Base-by-base conservation (phyloP, 2,113 vertebrate genomes). In the Sapajus apella region DNA sequence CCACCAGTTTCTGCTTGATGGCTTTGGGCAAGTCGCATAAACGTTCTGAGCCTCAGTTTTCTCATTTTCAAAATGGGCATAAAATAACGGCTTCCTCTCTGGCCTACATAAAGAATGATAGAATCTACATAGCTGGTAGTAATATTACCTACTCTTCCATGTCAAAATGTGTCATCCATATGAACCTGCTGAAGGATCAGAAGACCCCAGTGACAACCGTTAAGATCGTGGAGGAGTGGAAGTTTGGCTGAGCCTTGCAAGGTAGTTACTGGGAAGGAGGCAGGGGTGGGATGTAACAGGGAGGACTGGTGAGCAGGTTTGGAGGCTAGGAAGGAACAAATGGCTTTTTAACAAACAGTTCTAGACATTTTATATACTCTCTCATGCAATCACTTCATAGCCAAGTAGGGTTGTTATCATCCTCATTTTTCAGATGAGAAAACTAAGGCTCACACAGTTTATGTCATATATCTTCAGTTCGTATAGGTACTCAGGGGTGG, bases 191-290 rank as follows among this genome's bases (percentile, higher is more conserved):
- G 47, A 6, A 35, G 37, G 23, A 13, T 35, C 18, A 20, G 8
- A 81, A 45, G 6, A 47, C 12, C 7, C 11, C 32, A 7, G 14
- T 55, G 30, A 37, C 43, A 55, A 40, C 0, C 0, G 23, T 23
- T 23, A 27, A 88, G 40, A 27, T 27, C 12, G 1, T 25, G 45
- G 13, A 43, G 45, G 30, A 52, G 14, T 23, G 25, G 37, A 37
- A 50, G 3, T 35, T 56, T 13, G 8, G 21, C 7, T 72, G 58
- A 47, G 7, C 16, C 21, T 68, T 86, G 61, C 2, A 45, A 90
- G 18, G 8, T 0, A 61, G 70, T n/a, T 30, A 35, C 43, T 8
- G 12, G 23, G 45, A 5, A 45, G 47, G 40, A 45, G 80, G 56
- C 8, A 90, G 37, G 21, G 58, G 16, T 23, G 10, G 14, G 17